Percentiles rank a stretch among this genome's conserved stretches.
These are phyloP conservation scores for Ancistrus triradiatus DNA, from an alignment of 2,113 vertebrate genomes.

Conservation along the genomic window DNA sequence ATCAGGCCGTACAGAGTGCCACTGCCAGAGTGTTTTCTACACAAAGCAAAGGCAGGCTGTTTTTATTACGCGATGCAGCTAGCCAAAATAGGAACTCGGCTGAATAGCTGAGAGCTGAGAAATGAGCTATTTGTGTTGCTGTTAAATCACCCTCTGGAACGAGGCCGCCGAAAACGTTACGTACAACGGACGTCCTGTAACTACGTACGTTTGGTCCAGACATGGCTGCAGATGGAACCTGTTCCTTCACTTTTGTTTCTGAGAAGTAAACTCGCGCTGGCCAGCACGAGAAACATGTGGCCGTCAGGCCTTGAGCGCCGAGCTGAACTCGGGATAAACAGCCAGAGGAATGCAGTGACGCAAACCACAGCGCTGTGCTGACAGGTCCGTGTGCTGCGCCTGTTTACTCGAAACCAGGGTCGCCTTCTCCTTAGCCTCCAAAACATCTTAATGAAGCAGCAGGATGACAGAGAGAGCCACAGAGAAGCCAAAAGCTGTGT, in stretches of 20 bases:
- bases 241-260: background rate
- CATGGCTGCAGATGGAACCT: too few species aligned
- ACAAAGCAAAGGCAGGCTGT: conserved; percentile 31
- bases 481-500: conserved; percentile 6
- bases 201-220: too few species aligned
- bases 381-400: conserved; percentile 1
- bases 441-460: conserved; percentile 11
- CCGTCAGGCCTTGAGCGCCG: background rate
- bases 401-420: conserved; percentile 24
- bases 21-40: conserved; percentile 22
- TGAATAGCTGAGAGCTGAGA: conserved; percentile 76
- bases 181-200: too few species aligned
- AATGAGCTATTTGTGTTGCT: conserved; percentile 75
- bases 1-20: conserved; percentile 30
- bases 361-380: conserved; percentile 3
- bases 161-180: conserved; percentile 55
- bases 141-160: conserved; percentile 74
- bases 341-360: conserved; percentile 24
- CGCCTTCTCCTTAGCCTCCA: conserved; percentile 15
- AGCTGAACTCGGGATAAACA: conserved; percentile 19
- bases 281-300: background rate
- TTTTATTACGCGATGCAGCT: conserved; percentile 53
- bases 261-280: too few species aligned
- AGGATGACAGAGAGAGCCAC: background rate
- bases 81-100: conserved; percentile 51